phyloP scores from a whole-genome alignment of 2,888 invertebrate species.

The Amphipoea lucens region DNA sequence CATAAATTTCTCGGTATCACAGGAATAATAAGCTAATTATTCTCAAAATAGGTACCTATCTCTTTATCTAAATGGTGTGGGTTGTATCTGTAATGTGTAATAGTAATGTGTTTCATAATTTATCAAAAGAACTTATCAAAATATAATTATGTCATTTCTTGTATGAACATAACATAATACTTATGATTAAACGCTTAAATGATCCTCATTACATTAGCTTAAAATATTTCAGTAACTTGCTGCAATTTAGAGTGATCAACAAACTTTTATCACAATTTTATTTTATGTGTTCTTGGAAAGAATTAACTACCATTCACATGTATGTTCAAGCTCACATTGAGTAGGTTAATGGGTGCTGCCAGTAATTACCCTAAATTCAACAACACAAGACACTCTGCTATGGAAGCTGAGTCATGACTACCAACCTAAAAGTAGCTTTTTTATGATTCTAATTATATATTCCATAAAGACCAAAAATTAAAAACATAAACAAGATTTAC shows the following conservation, averaged over 20 bases:
- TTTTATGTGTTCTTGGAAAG: conserved; percentile 26
- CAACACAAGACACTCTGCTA: conserved; percentile 11
- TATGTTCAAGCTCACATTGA: conserved; percentile 11
- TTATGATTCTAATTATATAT: neutral
- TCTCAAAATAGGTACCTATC: conserved; percentile 35
- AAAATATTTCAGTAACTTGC: neutral
- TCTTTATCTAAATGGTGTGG: conserved; percentile 40
- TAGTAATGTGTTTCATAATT: conserved; percentile 31
- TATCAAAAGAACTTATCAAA: conserved; percentile 44
- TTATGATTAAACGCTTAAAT: conserved; percentile 11
- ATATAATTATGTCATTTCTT: conserved; percentile 36
- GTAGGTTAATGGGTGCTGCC: conserved; percentile 62
- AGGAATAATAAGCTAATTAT: conserved; percentile 32
- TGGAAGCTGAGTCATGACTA: conserved; percentile 27
- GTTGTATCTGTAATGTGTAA: conserved; percentile 12
- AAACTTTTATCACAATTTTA: neutral
- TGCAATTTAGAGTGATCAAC: neutral
- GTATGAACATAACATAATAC: conserved; percentile 9
- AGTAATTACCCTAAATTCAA: conserved; percentile 61
- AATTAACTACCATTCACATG: conserved; percentile 11
- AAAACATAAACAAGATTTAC: neutral
- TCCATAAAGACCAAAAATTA: neutral
- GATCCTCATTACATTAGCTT: neutral
- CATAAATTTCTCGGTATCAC: conserved; percentile 5
- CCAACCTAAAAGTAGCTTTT: conserved; percentile 1